Percentiles rank a stretch among this genome's conserved stretches.
Conservation (phyloP, 2,113 vertebrate genomes). For the Brachyhypopomus gauderio region DNA sequence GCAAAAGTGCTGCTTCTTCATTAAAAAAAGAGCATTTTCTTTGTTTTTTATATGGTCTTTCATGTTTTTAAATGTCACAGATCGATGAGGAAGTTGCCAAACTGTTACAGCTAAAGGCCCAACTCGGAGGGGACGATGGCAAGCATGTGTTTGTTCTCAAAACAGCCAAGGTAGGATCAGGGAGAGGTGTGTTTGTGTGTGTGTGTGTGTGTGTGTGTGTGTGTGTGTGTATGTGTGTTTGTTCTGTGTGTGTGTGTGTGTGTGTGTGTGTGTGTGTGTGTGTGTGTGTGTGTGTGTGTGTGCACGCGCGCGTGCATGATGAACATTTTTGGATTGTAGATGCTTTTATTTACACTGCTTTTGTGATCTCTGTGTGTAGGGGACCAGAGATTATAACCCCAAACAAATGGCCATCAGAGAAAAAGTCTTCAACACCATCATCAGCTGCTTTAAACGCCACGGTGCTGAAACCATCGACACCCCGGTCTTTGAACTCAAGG, state of each 20-base stretch:
- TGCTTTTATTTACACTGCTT: neutral
- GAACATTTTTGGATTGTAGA: neutral
- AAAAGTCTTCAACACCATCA: slow-evolving; percentile 85
- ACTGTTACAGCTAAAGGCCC: slow-evolving; percentile 87
- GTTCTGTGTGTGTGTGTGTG: slow-evolving; percentile 72
- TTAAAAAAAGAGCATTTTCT: neutral
- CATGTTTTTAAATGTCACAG: slow-evolving; percentile 53
- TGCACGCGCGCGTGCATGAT: no score
- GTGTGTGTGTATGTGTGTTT: slow-evolving; percentile 74
- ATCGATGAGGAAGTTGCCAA: slow-evolving; percentile 88
- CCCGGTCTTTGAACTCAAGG: slow-evolving; percentile 96
- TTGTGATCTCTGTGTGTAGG: slow-evolving; percentile 70
- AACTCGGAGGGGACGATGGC: slow-evolving; percentile 84
- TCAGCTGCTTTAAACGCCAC: slow-evolving; percentile 90
- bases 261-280: neutral
- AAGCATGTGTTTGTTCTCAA: slow-evolving; percentile 94
- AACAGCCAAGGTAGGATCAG: slow-evolving; percentile 87
- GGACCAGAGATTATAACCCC: slow-evolving; percentile 91
- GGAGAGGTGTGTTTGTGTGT: neutral
- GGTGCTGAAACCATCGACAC: slow-evolving; percentile 97
- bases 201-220: neutral
- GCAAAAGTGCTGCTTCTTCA: no score
- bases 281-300: neutral
- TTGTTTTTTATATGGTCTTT: neutral
- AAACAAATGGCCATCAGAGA: slow-evolving; percentile 98